Percentiles rank a stretch among this genome's conserved stretches.
Evolutionary conservation across 2,888 invertebrate species (phyloP).

Genomic region (Xestia ashworthii): DNA sequence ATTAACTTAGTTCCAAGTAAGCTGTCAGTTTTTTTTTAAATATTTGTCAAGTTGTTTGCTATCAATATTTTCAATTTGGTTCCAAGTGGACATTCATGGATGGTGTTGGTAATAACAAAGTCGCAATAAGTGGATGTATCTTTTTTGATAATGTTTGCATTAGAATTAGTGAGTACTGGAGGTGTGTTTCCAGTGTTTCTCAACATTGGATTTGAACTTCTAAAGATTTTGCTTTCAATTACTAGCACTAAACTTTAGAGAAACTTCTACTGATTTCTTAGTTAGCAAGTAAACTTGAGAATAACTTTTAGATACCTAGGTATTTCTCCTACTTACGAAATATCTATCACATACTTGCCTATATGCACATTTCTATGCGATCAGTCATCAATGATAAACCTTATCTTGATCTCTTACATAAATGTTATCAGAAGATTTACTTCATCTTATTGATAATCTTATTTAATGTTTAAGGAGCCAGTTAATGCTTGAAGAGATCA

Average conservation of each 20-base stretch:
- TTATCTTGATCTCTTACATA: constrained; percentile 48
- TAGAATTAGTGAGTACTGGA: constrained; percentile 36
- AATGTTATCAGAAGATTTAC: constrained; percentile 38
- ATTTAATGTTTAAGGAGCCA: neutral
- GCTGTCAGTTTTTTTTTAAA: constrained; percentile 54
- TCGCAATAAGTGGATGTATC: constrained; percentile 33
- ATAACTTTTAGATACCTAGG: neutral
- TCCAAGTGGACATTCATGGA: constrained; percentile 70
- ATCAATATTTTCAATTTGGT: constrained; percentile 63
- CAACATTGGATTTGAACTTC: constrained; percentile 30
- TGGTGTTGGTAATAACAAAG: constrained; percentile 7
- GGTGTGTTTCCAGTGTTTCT: constrained; percentile 39
- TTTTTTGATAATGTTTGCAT: constrained; percentile 42
- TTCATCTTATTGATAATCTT: constrained; percentile 23
- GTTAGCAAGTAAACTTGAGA: constrained; percentile 5
- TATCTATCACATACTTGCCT: constrained; percentile 22
- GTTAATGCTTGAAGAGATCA: neutral
- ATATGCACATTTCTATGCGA: constrained; percentile 15
- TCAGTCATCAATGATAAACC: constrained; percentile 46
- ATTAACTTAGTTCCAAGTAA: constrained; percentile 70
- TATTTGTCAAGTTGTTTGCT: constrained; percentile 51
- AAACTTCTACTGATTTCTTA: neutral
- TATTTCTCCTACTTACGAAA: constrained; percentile 23
- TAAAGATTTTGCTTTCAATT: neutral
- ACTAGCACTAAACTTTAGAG: neutral